Evolutionary conservation across 2,113 vertebrate genomes (phyloP).

Genomic region (Pelobates fuscus): DNA sequence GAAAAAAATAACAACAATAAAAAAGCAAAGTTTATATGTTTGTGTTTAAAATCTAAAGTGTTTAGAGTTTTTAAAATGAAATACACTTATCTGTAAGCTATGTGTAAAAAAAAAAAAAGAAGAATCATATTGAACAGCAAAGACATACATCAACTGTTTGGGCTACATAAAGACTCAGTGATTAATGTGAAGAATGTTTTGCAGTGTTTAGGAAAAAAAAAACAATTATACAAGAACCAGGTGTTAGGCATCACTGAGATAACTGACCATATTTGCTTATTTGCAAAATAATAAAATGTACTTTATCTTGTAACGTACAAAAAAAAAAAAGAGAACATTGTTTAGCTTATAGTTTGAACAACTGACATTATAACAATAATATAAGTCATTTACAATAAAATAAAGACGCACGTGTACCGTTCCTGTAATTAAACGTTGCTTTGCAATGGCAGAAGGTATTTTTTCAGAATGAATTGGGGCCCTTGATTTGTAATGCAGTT

Average conservation of each 20-base stretch:
- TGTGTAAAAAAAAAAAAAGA: conserved; percentile 29
- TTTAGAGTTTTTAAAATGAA: conserved; percentile 21
- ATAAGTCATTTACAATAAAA: conserved; percentile 38
- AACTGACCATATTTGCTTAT: conserved; percentile 9
- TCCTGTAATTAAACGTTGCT: conserved; percentile 21
- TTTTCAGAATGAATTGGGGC: conserved; percentile 20
- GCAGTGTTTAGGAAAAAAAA: conserved; percentile 15
- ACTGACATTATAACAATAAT: conserved; percentile 29
- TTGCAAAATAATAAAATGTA: conserved; percentile 7
- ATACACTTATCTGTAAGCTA: conserved; percentile 25
- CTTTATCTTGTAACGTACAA: not conserved
- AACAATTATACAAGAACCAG: not conserved
- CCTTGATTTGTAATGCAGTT: not conserved
- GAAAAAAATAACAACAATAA: conserved; percentile 8
- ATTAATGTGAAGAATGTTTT: conserved; percentile 18
- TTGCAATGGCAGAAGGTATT: conserved; percentile 4
- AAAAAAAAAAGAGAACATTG: not conserved
- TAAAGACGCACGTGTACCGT: conserved; percentile 27
- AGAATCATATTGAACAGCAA: too few relatives aligned
- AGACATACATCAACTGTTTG: conserved; percentile 11
- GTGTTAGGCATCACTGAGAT: not conserved
- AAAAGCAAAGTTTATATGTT: conserved; percentile 35
- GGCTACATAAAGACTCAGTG: conserved; percentile 15
- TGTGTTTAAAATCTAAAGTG: conserved; percentile 16
- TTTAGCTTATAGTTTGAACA: conserved; percentile 25